A percentile compares a stretch with the other conserved stretches of the same genome.
Evolutionary conservation across 2,888 invertebrate species (phyloP).

Genomic region (Alviniconcha strummeri): DNA sequence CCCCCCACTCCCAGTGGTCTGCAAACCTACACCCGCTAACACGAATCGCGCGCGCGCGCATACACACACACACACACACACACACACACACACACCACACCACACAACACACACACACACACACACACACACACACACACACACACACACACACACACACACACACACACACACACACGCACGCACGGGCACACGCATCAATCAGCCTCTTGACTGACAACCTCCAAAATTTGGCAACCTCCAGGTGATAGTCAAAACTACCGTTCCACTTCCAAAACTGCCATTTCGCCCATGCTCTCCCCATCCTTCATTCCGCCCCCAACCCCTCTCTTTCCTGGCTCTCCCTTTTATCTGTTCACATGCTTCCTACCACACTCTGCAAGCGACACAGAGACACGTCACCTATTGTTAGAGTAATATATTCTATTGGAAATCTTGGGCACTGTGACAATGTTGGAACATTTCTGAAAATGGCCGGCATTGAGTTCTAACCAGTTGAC

Average conservation of each 20-base stretch:
- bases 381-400: too few species aligned
- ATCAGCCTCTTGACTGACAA: too few species aligned
- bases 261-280: neutral
- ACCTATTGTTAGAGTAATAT: too few species aligned
- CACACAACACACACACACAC: neutral
- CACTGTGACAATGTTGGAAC: too few species aligned
- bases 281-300: neutral
- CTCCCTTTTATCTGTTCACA: too few species aligned
- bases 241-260: too few species aligned
- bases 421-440: too few species aligned
- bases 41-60: neutral
- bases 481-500: too few species aligned
- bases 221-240: too few species aligned
- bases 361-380: too few species aligned
- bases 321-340: neutral
- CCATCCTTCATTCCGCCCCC: neutral
- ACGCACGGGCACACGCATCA: neutral
- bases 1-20: neutral
- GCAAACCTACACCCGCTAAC: neutral
- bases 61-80: neutral
- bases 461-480: too few species aligned
- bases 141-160: constrained; percentile 11
- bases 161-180: neutral
- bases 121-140: neutral
- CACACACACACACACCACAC: constrained; percentile 12